Evolutionary conservation across 2,113 vertebrate genomes (phyloP).

Genomic region (Colossoma macropomum): DNA sequence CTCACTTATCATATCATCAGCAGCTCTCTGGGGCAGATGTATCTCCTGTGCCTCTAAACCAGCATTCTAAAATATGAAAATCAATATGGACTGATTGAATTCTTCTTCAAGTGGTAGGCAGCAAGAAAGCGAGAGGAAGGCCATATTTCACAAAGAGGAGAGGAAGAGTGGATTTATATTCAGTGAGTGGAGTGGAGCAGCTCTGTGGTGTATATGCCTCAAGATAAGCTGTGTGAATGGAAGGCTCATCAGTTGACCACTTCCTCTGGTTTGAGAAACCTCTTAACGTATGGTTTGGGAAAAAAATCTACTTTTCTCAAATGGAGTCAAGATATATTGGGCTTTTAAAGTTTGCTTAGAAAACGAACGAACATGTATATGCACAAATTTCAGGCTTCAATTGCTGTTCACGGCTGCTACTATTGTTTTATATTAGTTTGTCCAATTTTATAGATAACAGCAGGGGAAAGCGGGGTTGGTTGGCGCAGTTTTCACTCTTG

Average conservation of each 20-base stretch:
- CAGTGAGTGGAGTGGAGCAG: not conserved
- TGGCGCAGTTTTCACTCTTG: too few relatives aligned
- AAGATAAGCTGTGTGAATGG: not conserved
- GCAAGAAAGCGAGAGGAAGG: not conserved
- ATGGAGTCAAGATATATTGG: too few relatives aligned
- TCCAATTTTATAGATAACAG: too few relatives aligned
- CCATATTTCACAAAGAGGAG: conserved; percentile 20
- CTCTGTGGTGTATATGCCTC: not conserved
- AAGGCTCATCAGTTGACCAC: not conserved
- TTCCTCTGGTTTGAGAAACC: not conserved
- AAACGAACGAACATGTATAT: too few relatives aligned
- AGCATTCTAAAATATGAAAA: conserved; percentile 74
- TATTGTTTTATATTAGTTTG: too few relatives aligned
- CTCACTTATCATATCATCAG: conserved; percentile 21
- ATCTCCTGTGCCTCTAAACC: conserved; percentile 20
- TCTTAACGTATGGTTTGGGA: too few relatives aligned
- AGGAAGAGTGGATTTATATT: conserved; percentile 11
- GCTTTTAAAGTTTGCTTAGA: too few relatives aligned
- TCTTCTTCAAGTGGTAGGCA: conserved; percentile 64
- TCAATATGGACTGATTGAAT: conserved; percentile 77
- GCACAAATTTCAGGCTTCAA: too few relatives aligned
- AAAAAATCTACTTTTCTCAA: too few relatives aligned
- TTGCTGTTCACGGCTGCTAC: too few relatives aligned
- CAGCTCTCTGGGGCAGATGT: conserved; percentile 22
- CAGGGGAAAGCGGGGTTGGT: too few relatives aligned